Conservation (phyloP, 2,113 vertebrate genomes). For the Mystacornis crossleyi region DNA sequence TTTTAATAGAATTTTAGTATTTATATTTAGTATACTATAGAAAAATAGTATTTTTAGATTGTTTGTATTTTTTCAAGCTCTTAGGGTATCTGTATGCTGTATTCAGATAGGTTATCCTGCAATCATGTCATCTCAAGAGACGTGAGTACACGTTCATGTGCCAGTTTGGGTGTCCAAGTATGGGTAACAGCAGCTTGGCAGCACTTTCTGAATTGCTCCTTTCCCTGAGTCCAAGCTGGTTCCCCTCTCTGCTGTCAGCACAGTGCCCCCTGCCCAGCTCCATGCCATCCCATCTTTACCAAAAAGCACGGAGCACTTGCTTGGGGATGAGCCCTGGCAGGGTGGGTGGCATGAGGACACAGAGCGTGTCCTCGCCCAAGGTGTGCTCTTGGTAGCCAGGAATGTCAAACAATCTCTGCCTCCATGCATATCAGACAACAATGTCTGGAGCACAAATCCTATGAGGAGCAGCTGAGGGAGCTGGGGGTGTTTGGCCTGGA, state of each 20-base stretch:
- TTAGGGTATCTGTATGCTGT: neutral
- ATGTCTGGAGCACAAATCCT: neutral
- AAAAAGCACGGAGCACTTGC: neutral
- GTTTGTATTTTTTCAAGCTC: neutral
- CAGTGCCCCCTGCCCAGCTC: neutral
- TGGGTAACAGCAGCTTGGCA: neutral
- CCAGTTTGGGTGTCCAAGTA: neutral
- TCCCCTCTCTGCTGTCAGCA: neutral
- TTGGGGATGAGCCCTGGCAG: neutral
- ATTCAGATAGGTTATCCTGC: neutral
- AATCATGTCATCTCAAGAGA: neutral
- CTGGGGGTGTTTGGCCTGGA: neutral
- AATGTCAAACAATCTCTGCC: neutral
- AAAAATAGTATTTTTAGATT: neutral
- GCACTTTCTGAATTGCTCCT: neutral
- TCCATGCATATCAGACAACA: neutral
- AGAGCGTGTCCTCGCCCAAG: neutral
- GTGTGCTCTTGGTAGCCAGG: neutral
- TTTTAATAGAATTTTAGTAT: neutral
- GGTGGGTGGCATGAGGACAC: neutral
- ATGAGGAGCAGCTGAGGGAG: accelerated
- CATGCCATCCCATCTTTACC: neutral
- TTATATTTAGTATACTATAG: too few relatives aligned
- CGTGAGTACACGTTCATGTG: neutral
- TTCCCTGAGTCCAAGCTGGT: neutral